phyloP scores from a whole-genome alignment of 2,113 vertebrate genomes.

The Marmota monax region DNA sequence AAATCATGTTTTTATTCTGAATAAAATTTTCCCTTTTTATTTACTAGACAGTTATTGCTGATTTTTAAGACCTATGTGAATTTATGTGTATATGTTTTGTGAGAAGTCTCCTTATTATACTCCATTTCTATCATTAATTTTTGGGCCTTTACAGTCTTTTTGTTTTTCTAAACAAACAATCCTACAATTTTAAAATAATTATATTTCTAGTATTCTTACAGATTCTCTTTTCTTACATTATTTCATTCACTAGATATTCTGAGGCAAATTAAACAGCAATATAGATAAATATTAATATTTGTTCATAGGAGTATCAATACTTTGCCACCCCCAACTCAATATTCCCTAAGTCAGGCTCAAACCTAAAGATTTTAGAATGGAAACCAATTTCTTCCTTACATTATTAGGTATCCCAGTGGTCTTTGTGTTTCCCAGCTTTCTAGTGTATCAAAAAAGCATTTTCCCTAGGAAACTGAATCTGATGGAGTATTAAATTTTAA shows the following conservation, averaged over 20 bases:
- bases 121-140: constrained; percentile 1
- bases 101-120: neutral
- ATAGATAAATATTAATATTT: constrained; percentile 8
- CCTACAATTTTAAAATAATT: constrained; percentile 27
- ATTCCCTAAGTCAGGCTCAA: neutral
- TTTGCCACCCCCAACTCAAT: neutral
- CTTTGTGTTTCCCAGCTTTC: neutral
- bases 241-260: neutral
- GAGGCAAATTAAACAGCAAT: constrained; percentile 22
- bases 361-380: neutral
- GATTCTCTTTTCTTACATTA: neutral
- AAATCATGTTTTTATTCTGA: constrained; percentile 21
- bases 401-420: neutral
- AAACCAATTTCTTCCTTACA: neutral
- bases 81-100: neutral
- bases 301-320: neutral
- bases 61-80: neutral
- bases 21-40: neutral
- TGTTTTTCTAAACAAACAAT: neutral
- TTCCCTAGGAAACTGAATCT: neutral
- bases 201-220: neutral
- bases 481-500: neutral
- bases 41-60: neutral
- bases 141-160: neutral
- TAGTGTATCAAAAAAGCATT: neutral